A percentile compares a stretch with the other conserved stretches of the same genome.
Conservation (phyloP, 2,797 vertebrate genomes). For the Leptodactylus fallax region DNA sequence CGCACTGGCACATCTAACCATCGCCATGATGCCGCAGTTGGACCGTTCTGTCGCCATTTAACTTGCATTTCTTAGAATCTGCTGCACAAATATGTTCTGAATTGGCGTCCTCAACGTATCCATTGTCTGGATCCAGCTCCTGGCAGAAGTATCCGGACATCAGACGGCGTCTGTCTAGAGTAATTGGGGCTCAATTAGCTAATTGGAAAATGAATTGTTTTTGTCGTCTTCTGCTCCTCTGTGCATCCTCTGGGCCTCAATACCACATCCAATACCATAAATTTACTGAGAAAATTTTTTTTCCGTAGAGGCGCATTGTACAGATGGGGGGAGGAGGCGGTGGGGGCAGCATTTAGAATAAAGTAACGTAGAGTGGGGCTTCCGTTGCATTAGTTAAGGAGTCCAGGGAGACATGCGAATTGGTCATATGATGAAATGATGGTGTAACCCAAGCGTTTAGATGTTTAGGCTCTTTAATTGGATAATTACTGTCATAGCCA, state of each 20-base stretch:
- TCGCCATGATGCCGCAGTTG: background rate
- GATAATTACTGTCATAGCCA: background rate
- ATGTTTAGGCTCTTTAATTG: background rate
- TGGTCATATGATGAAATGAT: no score
- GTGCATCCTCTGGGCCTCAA: background rate
- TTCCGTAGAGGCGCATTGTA: background rate
- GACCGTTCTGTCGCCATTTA: background rate
- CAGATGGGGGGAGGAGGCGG: no score
- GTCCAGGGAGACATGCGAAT: no score
- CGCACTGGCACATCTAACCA: background rate
- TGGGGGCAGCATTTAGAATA: no score
- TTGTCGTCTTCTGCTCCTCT: background rate
- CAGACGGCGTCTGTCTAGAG: constrained; percentile 28
- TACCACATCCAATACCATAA: background rate
- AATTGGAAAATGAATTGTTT: constrained; percentile 3
- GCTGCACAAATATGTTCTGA: constrained; percentile 12
- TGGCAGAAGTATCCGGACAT: constrained; percentile 15
- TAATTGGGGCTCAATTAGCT: background rate
- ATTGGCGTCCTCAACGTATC: background rate
- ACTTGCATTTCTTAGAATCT: constrained; percentile 1
- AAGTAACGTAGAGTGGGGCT: no score
- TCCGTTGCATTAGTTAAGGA: no score
- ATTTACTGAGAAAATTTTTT: background rate
- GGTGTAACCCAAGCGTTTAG: no score
- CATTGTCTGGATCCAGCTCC: background rate